Evolutionary conservation across 1,140 invertebrate genomes (phyloP), one percentile per base, ranked within the genome.

Genomic region (Agrypnia vestita): DNA sequence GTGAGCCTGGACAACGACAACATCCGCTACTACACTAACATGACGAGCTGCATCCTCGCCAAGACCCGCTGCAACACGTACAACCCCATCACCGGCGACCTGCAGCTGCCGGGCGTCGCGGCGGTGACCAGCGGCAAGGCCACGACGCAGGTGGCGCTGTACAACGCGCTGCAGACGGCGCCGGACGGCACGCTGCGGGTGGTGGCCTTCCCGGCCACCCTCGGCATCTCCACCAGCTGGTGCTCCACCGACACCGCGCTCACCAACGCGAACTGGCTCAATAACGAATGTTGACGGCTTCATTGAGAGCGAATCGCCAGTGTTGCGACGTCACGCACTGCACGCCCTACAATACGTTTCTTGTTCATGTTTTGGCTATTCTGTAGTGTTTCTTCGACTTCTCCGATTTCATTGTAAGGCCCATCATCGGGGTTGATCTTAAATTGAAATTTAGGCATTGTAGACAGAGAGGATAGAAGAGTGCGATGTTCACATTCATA

Each of bases 71-170:
- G 91, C 85, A 86, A 89, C 72, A 85, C 84, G 3, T 91, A 87
- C 84, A 91, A 92, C 86, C 91, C 91, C 17, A 91, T 92, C 69
- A 90, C 90, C 0, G 91, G 91, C n/a, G 88, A 90, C 76, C 84
- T 87, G n/a, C 90, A 91, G 86, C 86, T 86, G 43, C 88, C 89
- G n/a, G 86, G 86, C 44, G 86, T 87, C 74, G 86, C 86, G 3
- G 78, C 72, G 11, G 78, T 80, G 17, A 84, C 49, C 44, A 82
- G 47, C 12, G 78, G 85, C 12, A 84, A 86, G 13, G 85, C 84
- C 43, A 74, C 76, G 21, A 85, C 84, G 84, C 82, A 83, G 64
- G 82, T 84, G 4, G 43, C 80, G 43, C 82, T 89, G 35, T 90
- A 87, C 78, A 90, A 91, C 83, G 85, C 90, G 53, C 84, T 91